A percentile compares a stretch with the other conserved stretches of the same genome.
Evolutionary conservation across 2,888 invertebrate genomes (phyloP).

Genomic region (Pristionchus entomophagus): DNA sequence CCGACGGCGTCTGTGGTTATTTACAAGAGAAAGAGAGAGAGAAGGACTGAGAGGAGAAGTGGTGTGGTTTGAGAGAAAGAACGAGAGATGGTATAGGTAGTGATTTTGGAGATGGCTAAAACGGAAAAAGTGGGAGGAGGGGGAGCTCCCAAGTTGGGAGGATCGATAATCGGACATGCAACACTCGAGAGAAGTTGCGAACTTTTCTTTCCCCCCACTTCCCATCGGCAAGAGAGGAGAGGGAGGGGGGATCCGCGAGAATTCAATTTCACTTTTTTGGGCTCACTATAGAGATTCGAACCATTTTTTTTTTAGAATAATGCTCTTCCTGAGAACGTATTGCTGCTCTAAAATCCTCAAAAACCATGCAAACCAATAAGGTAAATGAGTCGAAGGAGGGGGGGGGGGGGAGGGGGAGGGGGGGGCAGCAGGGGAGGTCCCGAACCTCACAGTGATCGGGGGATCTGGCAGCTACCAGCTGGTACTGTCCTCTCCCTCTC

Average conservation of each 20-base stretch:
- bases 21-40: slow-evolving; percentile 8
- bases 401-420: background rate
- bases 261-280: slow-evolving; percentile 15
- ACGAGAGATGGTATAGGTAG: background rate
- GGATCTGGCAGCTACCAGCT: slow-evolving; percentile 20
- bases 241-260: background rate
- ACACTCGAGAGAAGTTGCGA: background rate
- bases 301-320: too few relatives aligned
- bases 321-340: too few relatives aligned
- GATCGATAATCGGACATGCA: background rate
- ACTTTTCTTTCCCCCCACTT: background rate
- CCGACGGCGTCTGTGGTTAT: background rate
- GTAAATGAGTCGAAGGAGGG: too few relatives aligned
- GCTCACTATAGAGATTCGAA: background rate
- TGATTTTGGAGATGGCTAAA: background rate
- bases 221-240: background rate
- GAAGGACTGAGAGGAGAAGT: background rate
- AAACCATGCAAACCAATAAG: too few relatives aligned
- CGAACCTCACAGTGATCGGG: background rate
- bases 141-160: background rate
- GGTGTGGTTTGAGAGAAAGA: background rate
- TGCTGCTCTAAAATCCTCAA: too few relatives aligned
- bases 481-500: slow-evolving; percentile 29
- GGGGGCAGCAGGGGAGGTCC: background rate
- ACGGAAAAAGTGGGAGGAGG: too few relatives aligned